phyloP scores from a whole-genome alignment of 1,140 invertebrate species.

The Aphaenogaster ashmeadi region DNA sequence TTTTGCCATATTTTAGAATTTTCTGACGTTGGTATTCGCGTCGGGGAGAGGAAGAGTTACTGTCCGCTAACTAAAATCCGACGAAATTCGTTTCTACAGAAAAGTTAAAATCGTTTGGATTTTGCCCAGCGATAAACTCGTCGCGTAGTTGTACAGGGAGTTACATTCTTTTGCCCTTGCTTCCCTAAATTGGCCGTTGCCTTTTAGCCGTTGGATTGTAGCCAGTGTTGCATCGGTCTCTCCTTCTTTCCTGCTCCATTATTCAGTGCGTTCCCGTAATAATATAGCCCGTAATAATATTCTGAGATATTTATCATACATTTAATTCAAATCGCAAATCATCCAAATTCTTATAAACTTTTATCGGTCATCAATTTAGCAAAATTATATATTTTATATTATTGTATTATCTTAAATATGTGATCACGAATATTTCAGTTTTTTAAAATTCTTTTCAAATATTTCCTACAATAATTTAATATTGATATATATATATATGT shows the following conservation, averaged over 20 bases:
- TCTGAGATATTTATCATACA: not conserved
- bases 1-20: constrained; percentile 18
- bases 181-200: constrained; percentile 70
- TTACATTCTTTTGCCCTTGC: constrained; percentile 52
- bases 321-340: not conserved
- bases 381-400: constrained; percentile 1
- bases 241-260: constrained; percentile 33
- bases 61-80: not conserved
- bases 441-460: not conserved
- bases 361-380: not conserved
- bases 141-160: constrained; percentile 12
- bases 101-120: constrained; percentile 77
- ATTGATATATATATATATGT: not conserved
- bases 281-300: not conserved
- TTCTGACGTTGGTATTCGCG: not conserved
- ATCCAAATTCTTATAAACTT: not conserved
- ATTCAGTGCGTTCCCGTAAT: constrained; percentile 50
- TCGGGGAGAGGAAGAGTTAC: not conserved
- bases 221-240: constrained; percentile 71
- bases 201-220: constrained; percentile 76
- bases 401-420: not conserved
- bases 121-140: constrained; percentile 79
- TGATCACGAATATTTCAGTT: not conserved
- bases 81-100: constrained; percentile 58
- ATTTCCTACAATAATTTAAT: not conserved